phyloP scores from a whole-genome alignment of 2,113 vertebrate genomes.

The Orientallactaga bullata region DNA sequence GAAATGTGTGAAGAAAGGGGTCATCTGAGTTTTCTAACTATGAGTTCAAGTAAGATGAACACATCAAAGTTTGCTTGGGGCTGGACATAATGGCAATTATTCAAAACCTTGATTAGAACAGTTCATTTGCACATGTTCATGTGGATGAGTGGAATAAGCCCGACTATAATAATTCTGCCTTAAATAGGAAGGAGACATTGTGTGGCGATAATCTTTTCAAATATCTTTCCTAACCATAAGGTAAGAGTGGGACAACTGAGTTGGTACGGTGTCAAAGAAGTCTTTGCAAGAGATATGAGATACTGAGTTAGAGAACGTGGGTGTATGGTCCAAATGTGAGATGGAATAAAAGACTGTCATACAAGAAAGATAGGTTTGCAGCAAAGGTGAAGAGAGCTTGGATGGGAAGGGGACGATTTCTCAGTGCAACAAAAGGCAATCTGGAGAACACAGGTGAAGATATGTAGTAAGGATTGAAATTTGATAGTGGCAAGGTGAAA shows the following conservation, averaged over 20 bases:
- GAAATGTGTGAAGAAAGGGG: neutral
- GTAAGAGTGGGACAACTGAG: neutral
- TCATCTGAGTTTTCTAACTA: neutral
- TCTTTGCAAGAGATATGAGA: neutral
- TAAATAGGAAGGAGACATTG: neutral
- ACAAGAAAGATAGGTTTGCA: neutral
- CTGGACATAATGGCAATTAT: neutral
- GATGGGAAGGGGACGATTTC: neutral
- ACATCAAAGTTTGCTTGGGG: neutral
- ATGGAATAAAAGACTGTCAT: neutral
- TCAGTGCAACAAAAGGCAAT: neutral
- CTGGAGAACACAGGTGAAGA: neutral
- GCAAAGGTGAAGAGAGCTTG: neutral
- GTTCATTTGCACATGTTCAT: neutral
- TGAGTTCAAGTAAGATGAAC: neutral
- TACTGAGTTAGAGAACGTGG: neutral
- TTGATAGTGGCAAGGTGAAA: neutral
- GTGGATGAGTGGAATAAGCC: neutral
- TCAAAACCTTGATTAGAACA: neutral
- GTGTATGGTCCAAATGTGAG: neutral
- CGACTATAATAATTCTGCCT: neutral
- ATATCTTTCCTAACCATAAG: constrained; percentile 12
- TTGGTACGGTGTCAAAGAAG: neutral
- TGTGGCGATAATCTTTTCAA: neutral
- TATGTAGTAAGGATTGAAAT: neutral